These are phyloP conservation scores for Rhyzopertha dominica DNA, from an alignment of 1,140 invertebrate genomes.

Conservation along the genomic window DNA sequence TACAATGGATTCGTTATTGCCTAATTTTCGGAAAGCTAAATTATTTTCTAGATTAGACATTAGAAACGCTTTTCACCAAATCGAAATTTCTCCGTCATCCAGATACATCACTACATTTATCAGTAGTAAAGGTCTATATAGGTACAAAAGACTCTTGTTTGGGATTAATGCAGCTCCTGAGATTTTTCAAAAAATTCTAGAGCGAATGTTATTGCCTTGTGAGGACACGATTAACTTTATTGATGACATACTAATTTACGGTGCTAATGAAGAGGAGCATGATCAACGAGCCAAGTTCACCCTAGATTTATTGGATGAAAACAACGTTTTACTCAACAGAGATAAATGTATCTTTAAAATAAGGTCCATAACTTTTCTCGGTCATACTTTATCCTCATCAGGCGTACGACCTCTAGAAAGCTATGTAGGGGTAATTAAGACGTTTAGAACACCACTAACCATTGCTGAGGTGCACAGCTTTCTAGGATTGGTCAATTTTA, in stretches of 20 bases:
- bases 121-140: slow-evolving; percentile 37
- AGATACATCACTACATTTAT: slow-evolving; percentile 31
- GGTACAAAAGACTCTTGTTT: slow-evolving; percentile 42
- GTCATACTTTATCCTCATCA: not conserved
- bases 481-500: slow-evolving; percentile 13
- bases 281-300: slow-evolving; percentile 4
- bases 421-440: slow-evolving; percentile 14
- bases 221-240: slow-evolving; percentile 18
- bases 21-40: slow-evolving; percentile 25
- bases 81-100: slow-evolving; percentile 22
- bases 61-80: slow-evolving; percentile 31
- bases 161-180: slow-evolving; percentile 39
- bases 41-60: slow-evolving; percentile 33
- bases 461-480: slow-evolving; percentile 36
- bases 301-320: slow-evolving; percentile 15
- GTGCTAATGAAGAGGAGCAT: slow-evolving; percentile 13
- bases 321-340: slow-evolving; percentile 26
- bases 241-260: slow-evolving; percentile 18
- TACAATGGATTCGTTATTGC: slow-evolving; percentile 26
- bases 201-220: slow-evolving; percentile 33
- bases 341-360: slow-evolving; percentile 25
- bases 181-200: slow-evolving; percentile 42
- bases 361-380: not conserved
- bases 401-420: not conserved
- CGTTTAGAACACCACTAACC: slow-evolving; percentile 23